Conservation (phyloP, 2,888 invertebrate genomes). For the Oscheius sp. region DNA sequence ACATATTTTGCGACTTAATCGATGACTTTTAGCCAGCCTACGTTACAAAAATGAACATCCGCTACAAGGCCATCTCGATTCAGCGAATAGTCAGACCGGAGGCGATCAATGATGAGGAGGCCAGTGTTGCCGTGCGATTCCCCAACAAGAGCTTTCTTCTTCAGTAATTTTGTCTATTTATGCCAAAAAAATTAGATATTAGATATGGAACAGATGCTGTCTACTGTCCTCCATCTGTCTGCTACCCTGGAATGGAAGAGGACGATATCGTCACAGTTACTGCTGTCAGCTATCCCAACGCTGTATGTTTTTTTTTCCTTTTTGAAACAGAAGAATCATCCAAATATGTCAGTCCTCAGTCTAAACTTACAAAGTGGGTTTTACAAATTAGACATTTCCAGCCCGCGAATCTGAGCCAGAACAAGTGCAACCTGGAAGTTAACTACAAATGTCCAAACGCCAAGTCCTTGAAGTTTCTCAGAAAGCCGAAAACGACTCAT, state of each 20-base stretch:
- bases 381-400: too few species aligned
- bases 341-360: too few species aligned
- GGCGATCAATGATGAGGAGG: background rate
- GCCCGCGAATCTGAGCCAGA: too few species aligned
- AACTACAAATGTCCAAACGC: too few species aligned
- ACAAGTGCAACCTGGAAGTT: too few species aligned
- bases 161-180: background rate
- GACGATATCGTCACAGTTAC: conserved; percentile 44
- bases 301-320: conserved; percentile 1
- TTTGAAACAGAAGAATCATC: background rate
- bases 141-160: background rate
- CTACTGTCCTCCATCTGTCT: background rate
- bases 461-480: too few species aligned
- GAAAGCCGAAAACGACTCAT: too few species aligned
- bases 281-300: conserved; percentile 33
- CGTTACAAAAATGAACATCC: background rate
- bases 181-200: background rate
- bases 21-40: conserved; percentile 5
- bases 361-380: too few species aligned
- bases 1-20: background rate
- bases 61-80: conserved; percentile 5
- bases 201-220: conserved; percentile 24
- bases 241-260: conserved; percentile 9
- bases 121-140: background rate
- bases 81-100: background rate